A percentile compares a stretch with the other conserved stretches of the same genome.
phyloP scores from a whole-genome alignment of 1,140 invertebrate genomes.

The Panonychus citri region DNA sequence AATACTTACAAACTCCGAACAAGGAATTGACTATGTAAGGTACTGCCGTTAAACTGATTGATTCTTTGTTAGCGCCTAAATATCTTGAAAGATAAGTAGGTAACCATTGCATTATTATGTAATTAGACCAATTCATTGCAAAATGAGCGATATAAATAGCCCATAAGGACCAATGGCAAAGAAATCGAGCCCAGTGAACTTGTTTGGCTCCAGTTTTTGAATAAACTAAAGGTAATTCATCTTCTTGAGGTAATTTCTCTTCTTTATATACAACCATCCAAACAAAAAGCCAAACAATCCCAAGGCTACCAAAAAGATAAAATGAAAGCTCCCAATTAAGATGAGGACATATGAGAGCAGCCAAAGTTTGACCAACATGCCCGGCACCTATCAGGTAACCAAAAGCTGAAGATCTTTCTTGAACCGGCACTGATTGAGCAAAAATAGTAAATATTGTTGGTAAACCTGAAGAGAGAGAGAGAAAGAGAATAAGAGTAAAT shows the following conservation, averaged over 20 bases:
- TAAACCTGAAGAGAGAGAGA: constrained; percentile 29
- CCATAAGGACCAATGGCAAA: constrained; percentile 47
- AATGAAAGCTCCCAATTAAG: constrained; percentile 43
- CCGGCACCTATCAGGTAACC: constrained; percentile 47
- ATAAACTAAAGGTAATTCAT: constrained; percentile 38
- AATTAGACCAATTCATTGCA: constrained; percentile 61
- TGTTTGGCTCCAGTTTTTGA: constrained; percentile 31
- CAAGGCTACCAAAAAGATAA: constrained; percentile 43
- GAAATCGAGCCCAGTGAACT: constrained; percentile 39
- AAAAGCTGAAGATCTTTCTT: constrained; percentile 48
- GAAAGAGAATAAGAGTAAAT: constrained; percentile 1
- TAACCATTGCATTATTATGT: constrained; percentile 62
- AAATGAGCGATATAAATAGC: constrained; percentile 55
- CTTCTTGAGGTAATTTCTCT: constrained; percentile 23
- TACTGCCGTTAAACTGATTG: constrained; percentile 48
- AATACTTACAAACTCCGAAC: constrained; percentile 37
- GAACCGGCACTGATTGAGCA: constrained; percentile 43
- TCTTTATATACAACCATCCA: constrained; percentile 39
- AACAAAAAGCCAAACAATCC: constrained; percentile 41
- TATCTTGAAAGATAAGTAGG: constrained; percentile 44
- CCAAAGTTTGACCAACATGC: constrained; percentile 48
- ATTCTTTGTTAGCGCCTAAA: constrained; percentile 40
- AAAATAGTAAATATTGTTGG: constrained; percentile 58
- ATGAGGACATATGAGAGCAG: constrained; percentile 41
- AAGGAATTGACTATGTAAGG: constrained; percentile 52